Percentiles rank a stretch among this genome's conserved stretches.
These are phyloP conservation scores for Glomeris maerens DNA, from an alignment of 1,140 invertebrate genomes.

Conservation along the genomic window DNA sequence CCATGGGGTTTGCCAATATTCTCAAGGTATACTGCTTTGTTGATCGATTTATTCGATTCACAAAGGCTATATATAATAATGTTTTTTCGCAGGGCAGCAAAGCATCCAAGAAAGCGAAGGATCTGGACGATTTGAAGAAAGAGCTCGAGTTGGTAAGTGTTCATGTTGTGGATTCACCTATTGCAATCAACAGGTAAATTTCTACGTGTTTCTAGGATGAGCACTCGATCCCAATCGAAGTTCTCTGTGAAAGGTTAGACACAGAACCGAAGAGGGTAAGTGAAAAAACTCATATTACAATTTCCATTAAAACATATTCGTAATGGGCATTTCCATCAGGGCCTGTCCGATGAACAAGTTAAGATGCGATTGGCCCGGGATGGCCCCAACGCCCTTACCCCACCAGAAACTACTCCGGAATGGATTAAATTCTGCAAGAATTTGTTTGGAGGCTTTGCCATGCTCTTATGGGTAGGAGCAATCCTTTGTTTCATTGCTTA, in stretches of 20 bases:
- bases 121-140: slow-evolving; percentile 93
- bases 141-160: slow-evolving; percentile 67
- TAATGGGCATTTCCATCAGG: slow-evolving; percentile 34
- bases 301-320: background rate
- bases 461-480: slow-evolving; percentile 92
- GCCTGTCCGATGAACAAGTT: slow-evolving; percentile 83
- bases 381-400: slow-evolving; percentile 87
- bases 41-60: too few species aligned
- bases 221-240: slow-evolving; percentile 92
- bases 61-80: too few species aligned
- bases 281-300: background rate
- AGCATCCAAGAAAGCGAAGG: slow-evolving; percentile 42
- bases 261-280: slow-evolving; percentile 89
- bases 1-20: too few species aligned
- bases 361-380: slow-evolving; percentile 82
- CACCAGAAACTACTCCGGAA: slow-evolving; percentile 90
- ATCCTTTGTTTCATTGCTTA: slow-evolving; percentile 95
- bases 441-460: slow-evolving; percentile 90
- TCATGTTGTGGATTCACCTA: background rate
- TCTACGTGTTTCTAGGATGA: slow-evolving; percentile 46
- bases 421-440: slow-evolving; percentile 98
- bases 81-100: too few species aligned
- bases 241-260: slow-evolving; percentile 86
- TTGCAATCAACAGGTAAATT: background rate
- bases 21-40: too few species aligned